These are phyloP conservation scores for Clitarchus hookeri DNA, from an alignment of 2,888 invertebrate species.

Conservation along the genomic window DNA sequence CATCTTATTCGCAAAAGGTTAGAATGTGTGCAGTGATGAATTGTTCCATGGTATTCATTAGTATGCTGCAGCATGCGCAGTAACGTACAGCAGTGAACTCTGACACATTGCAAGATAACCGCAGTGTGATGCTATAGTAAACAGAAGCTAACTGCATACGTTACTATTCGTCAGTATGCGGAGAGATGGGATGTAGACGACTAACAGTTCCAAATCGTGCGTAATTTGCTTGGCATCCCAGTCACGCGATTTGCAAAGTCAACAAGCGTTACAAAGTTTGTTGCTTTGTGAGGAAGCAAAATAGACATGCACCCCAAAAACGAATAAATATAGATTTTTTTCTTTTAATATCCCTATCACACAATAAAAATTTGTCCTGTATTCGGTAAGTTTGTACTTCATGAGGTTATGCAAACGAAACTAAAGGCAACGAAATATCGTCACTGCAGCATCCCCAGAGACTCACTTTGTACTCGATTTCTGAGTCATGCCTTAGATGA, in stretches of 20 bases:
- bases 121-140: not conserved
- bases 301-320: too few species aligned
- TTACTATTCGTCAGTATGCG: not conserved
- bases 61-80: not conserved
- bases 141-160: not conserved
- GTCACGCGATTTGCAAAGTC: not conserved
- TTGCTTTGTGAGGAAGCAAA: too few species aligned
- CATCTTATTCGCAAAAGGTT: not conserved
- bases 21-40: not conserved
- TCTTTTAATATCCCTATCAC: too few species aligned
- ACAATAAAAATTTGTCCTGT: too few species aligned
- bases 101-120: not conserved
- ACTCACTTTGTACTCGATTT: too few species aligned
- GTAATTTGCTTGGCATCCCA: not conserved
- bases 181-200: not conserved
- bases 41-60: not conserved
- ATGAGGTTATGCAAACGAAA: too few species aligned
- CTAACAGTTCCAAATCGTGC: not conserved
- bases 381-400: too few species aligned
- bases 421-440: too few species aligned
- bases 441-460: too few species aligned
- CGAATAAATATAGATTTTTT: too few species aligned
- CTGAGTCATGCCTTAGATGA: too few species aligned
- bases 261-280: not conserved
- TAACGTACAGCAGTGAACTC: not conserved